Evolutionary conservation across 2,113 vertebrate genomes (phyloP).

Genomic region (Rattus rattus): DNA sequence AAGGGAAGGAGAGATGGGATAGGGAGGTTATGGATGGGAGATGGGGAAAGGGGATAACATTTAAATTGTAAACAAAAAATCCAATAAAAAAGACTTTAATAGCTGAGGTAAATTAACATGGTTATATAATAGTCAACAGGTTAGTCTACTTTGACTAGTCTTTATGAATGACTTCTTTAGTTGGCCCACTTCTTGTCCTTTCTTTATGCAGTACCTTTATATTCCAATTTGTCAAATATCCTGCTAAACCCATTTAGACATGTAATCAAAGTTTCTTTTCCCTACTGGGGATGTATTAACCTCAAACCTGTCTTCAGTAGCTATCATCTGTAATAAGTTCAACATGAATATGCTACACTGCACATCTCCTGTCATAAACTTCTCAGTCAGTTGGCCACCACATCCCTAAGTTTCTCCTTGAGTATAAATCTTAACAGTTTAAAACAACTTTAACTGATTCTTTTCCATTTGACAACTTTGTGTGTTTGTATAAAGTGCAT

Average conservation of each 20-base stretch:
- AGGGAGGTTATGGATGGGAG: too few relatives aligned
- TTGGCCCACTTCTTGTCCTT: fast-evolving
- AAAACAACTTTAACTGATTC: not conserved
- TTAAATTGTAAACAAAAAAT: too few relatives aligned
- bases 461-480: not conserved
- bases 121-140: not conserved
- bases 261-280: not conserved
- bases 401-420: not conserved
- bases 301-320: not conserved
- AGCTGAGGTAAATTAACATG: not conserved
- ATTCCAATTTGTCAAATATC: not conserved
- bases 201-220: fast-evolving
- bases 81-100: not conserved
- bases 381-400: not conserved
- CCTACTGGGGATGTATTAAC: not conserved
- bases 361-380: not conserved
- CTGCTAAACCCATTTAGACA: not conserved
- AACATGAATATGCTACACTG: not conserved
- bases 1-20: too few relatives aligned
- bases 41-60: too few relatives aligned
- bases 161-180: not conserved
- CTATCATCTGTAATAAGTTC: not conserved
- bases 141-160: not conserved
- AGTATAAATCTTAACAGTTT: not conserved
- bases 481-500: not conserved